Evolutionary conservation across 2,888 invertebrate species (phyloP).

Genomic region (Subacronicta megacephala): DNA sequence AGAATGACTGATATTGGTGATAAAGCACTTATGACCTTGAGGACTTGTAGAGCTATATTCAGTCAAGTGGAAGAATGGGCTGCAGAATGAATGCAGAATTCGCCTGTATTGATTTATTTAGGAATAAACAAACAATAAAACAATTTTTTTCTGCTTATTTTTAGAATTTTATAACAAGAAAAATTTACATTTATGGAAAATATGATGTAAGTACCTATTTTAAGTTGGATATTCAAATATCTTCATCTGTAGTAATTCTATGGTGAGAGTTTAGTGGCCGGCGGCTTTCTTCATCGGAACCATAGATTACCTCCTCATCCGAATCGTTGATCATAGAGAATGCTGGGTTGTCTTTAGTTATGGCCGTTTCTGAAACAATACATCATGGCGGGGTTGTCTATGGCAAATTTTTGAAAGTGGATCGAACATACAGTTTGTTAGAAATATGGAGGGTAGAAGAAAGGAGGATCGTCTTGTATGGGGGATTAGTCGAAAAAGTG

Average conservation of each 20-base stretch:
- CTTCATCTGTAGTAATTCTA: constrained; percentile 90
- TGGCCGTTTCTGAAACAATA: constrained; percentile 93
- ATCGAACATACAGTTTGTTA: not conserved
- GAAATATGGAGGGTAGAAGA: no score
- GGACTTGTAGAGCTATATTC: no score
- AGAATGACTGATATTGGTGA: no score
- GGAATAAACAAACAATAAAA: no score
- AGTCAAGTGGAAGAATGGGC: no score
- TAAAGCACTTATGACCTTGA: no score
- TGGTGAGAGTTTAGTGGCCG: constrained; percentile 93
- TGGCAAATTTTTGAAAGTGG: not conserved
- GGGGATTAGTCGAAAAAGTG: no score
- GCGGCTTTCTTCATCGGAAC: constrained; percentile 96
- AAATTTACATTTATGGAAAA: constrained; percentile 66
- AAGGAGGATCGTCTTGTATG: no score
- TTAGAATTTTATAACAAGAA: constrained; percentile 75
- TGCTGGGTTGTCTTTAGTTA: constrained; percentile 99
- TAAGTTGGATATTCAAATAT: constrained; percentile 75
- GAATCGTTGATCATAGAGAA: constrained; percentile 99
- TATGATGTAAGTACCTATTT: constrained; percentile 38
- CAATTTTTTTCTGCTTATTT: constrained; percentile 29
- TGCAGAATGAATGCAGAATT: no score
- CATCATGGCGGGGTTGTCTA: constrained; percentile 26
- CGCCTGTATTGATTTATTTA: no score
- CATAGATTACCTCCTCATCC: constrained; percentile 98